Evolutionary conservation across 2,888 invertebrate species (phyloP), one percentile per base, ranked within the genome.

Genomic region (Limnephilus rhombicus): DNA sequence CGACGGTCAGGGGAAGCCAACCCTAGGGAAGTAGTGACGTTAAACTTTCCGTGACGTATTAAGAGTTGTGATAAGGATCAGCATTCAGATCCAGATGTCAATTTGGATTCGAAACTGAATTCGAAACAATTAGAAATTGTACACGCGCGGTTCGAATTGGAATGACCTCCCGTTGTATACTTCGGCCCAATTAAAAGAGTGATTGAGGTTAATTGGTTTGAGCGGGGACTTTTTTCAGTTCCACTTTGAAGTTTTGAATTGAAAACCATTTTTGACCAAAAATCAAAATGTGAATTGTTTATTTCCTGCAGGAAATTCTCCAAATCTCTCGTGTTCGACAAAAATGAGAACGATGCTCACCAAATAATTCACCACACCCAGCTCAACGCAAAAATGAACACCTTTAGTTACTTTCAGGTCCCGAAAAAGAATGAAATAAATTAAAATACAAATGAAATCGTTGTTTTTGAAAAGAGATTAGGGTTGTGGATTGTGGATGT

Each of bases 31-130:
- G 68, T 12, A 18, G 80, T 80, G 80, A 81, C 31, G 81, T 31
- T 37, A 89, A 89, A 89, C n/a, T 37, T 89, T 49, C n/a, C 89
- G 80, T 89, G 89, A 89, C 89, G 89, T 89, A 68, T 88, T 88
- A 89, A 80, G 81, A 89, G 81, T 81, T 89, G 15, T 89, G 89
- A 89, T 89, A 89, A 89, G 89, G 89, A 89, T 89, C 88, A 31
- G 68, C n/a, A 88, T 31, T 45, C 45, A 45, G 88, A 24, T 49
- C 53, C 53, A 80, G 81, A 89, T 89, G 89, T 89, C 89, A 89
- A 89, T 89, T 81, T 45, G 41, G 89, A 68, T 34, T 87, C 53
- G 53, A 87, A 68, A 41, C 80, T 45, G 81, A 89, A 81, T 89
- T 89, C 45, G 41, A 89, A 81, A 89, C 81, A 89, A 37, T 89